Conservation (phyloP, 2,797 vertebrate species). For the Gadopsis bispinosus region DNA sequence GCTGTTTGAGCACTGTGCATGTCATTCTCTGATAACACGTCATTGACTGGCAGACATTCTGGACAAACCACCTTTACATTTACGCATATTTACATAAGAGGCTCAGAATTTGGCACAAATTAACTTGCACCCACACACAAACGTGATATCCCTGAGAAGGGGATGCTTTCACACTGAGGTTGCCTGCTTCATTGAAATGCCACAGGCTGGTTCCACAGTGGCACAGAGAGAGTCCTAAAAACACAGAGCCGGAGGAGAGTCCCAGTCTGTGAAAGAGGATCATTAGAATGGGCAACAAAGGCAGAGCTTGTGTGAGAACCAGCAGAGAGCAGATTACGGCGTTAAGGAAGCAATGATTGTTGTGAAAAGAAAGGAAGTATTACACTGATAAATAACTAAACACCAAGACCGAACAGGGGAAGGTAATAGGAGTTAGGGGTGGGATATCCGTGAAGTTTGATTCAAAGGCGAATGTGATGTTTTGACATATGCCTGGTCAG, state of each 20-base stretch:
- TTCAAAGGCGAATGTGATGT: conserved; percentile 18
- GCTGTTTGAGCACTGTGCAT: conserved; percentile 17
- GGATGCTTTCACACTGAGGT: conserved; percentile 66
- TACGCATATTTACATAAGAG: conserved; percentile 48
- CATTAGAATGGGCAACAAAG: conserved; percentile 78
- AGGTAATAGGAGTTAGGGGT: conserved; percentile 10
- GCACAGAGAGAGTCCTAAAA: conserved; percentile 57
- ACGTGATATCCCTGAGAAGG: conserved; percentile 51
- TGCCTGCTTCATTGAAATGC: conserved; percentile 79
- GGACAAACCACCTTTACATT: conserved; percentile 27
- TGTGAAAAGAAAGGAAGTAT: conserved; percentile 60
- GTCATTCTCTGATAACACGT: conserved; percentile 45
- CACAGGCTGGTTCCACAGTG: conserved; percentile 58
- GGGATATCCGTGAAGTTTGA: neutral
- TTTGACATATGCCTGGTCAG: neutral
- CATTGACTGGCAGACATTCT: conserved; percentile 21
- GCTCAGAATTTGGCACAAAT: conserved; percentile 34
- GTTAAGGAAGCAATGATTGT: conserved; percentile 62
- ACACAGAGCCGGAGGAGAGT: conserved; percentile 59
- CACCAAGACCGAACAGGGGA: conserved; percentile 32
- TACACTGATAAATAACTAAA: conserved; percentile 53
- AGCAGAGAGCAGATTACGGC: conserved; percentile 63
- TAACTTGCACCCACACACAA: conserved; percentile 12
- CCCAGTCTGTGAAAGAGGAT: conserved; percentile 70
- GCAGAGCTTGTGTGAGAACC: conserved; percentile 64